Base-by-base conservation (phyloP, 1,140 invertebrate species). In the Hydropsyche tenuis region DNA sequence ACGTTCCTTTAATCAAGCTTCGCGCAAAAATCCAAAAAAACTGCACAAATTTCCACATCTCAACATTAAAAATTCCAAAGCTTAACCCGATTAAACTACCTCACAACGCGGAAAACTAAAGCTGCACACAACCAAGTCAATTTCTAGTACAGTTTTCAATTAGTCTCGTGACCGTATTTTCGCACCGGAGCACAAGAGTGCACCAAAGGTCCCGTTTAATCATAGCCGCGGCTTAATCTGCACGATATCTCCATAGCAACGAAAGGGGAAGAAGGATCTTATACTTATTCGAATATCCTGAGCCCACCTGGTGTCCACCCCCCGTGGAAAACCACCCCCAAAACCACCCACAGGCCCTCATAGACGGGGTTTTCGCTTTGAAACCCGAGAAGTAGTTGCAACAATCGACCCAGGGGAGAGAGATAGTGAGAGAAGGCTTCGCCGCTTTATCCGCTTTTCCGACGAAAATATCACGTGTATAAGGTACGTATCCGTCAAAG, bases 121-220 rank as follows among this genome's bases (percentile, higher is more conserved):
- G 9, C 30, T 37, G 3, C 3, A 37, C 3, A 4, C 3, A 4
- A 37, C 30, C 9, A 9, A 37, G 30, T 37, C 30, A 37, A 37
- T 37, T 3, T 37, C 3, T 4, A 37, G 30, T 9, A 9, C 30
- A 37, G 20, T 22, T 9, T 60, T 60, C 22, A 60, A 60, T 60
- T 60, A 60, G 56, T 7, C 56, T 18, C 18, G 56, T 27, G 20
- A 53, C 48, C 48, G n/a, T 53, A 53, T 53, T 53, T 53, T 53
- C 48, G 48, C 48, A 20, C 48, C 7, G 20, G n/a, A 7, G 16
- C 9, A 60, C 30, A 37, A 37, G 30, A n/a, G 30, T 60, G 56
- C 56, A 60, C 22, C 23, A 60, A 60, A 60, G 56, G 56, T 60
- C 56, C 22, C 56, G 22, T 60, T 60, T 60, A 60, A 60, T 60